Conservation (phyloP, 2,113 vertebrate genomes). For the Callipepla californica region DNA sequence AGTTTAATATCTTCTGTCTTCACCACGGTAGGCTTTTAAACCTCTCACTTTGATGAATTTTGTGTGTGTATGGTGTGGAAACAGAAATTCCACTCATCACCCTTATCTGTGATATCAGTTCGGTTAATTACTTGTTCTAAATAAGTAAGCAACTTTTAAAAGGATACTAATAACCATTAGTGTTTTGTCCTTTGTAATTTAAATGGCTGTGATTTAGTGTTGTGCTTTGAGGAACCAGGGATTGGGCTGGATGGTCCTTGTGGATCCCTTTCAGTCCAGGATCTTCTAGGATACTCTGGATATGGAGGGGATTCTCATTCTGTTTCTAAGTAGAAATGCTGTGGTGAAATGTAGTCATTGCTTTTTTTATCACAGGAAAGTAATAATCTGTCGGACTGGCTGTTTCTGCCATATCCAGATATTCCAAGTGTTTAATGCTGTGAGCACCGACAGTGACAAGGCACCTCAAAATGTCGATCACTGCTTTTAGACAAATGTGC, state of each 20-base stretch:
- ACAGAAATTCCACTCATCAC: not conserved
- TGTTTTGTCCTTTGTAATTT: not conserved
- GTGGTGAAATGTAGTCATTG: not conserved
- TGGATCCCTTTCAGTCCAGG: not conserved
- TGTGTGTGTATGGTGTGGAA: not conserved
- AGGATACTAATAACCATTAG: not conserved
- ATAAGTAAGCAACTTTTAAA: not conserved
- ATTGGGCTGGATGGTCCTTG: not conserved
- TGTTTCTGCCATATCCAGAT: not conserved
- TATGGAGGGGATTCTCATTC: not conserved
- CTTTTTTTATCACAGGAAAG: not conserved
- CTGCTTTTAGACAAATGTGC: not conserved
- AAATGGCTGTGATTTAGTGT: not conserved
- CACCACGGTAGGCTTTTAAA: constrained; percentile 26
- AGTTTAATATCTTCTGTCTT: constrained; percentile 33
- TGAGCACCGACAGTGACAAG: not conserved
- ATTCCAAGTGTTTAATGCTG: not conserved
- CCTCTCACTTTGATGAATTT: constrained; percentile 33
- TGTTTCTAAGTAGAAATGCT: not conserved
- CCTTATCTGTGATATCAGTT: not conserved
- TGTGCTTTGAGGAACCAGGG: not conserved
- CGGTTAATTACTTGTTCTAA: not conserved
- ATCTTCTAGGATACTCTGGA: not conserved
- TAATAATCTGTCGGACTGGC: not conserved
- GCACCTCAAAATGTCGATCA: not conserved